Conservation (phyloP, 2,797 vertebrate species). For the Esox masquinongy region DNA sequence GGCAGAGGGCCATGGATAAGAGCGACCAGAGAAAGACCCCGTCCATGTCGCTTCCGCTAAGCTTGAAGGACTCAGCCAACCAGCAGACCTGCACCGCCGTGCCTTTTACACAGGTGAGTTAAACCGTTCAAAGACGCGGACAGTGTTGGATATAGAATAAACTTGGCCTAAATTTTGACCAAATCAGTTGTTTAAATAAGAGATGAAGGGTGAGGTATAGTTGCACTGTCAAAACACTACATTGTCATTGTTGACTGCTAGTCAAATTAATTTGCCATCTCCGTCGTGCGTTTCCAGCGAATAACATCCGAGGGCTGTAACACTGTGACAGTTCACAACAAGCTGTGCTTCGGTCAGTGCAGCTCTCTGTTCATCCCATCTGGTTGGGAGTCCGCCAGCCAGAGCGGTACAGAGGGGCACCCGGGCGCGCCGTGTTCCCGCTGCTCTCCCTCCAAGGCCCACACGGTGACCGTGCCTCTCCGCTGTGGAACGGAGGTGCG, state of each 20-base stretch:
- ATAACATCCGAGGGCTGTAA: conserved; percentile 72
- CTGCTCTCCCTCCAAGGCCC: conserved; percentile 69
- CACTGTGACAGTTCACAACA: conserved; percentile 72
- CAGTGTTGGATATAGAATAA: neutral
- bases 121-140: neutral
- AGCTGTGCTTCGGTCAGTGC: conserved; percentile 80
- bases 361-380: conserved; percentile 77
- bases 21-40: conserved; percentile 49
- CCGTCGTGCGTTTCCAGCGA: conserved; percentile 53
- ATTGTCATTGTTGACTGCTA: neutral
- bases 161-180: neutral
- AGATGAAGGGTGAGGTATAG: neutral
- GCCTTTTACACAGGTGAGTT: conserved; percentile 73
- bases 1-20: conserved; percentile 71
- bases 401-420: conserved; percentile 21
- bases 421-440: conserved; percentile 70
- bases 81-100: conserved; percentile 70
- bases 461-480: conserved; percentile 58
- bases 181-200: neutral
- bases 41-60: conserved; percentile 57
- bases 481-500: conserved; percentile 59
- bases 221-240: neutral
- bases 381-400: conserved; percentile 51
- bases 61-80: conserved; percentile 64
- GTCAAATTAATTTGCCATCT: neutral